A percentile compares a stretch with the other conserved stretches of the same genome.
Evolutionary conservation across 2,113 vertebrate species (phyloP).

Genomic region (Vidua chalybeata): DNA sequence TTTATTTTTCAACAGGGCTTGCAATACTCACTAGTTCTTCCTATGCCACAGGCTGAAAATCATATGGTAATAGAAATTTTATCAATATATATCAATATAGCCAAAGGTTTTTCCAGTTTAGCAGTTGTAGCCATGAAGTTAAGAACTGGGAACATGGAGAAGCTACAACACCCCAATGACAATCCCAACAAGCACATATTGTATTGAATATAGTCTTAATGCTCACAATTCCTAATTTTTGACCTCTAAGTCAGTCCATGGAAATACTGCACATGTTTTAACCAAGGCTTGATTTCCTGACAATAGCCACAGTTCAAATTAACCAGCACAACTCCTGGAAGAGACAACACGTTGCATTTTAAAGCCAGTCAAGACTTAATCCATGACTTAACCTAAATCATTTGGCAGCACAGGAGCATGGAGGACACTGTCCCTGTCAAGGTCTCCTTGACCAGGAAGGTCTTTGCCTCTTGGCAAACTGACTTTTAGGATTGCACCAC

Average conservation of each 20-base stretch:
- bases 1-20: background rate
- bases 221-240: background rate
- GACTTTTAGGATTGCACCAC: background rate
- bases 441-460: background rate
- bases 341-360: background rate
- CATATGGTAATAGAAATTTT: background rate
- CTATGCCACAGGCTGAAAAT: background rate
- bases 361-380: background rate
- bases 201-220: background rate
- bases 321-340: background rate
- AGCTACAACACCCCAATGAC: background rate
- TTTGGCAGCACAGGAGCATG: background rate
- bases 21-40: background rate
- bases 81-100: background rate
- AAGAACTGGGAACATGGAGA: background rate
- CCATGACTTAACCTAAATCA: background rate
- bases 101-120: background rate
- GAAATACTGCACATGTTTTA: accelerated
- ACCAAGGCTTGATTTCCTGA: background rate
- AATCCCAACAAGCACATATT: background rate
- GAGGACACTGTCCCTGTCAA: background rate
- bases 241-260: background rate
- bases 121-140: background rate
- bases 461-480: background rate
- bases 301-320: background rate